Evolutionary conservation across 2,797 vertebrate genomes (phyloP).

Genomic region (Acanthurus leucopareius): DNA sequence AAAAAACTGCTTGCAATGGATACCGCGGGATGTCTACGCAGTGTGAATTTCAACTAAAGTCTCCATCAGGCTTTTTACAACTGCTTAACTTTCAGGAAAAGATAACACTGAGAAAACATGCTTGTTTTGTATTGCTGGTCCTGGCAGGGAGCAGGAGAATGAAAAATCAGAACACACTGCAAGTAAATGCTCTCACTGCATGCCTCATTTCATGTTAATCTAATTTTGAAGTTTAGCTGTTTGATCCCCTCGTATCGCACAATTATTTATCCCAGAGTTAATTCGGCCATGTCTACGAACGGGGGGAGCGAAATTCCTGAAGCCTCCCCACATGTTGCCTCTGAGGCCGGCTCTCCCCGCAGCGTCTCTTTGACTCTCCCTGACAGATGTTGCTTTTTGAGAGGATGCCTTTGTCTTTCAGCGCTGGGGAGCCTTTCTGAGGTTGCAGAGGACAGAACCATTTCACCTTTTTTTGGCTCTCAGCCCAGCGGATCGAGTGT

Average conservation of each 20-base stretch:
- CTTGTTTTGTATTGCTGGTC: slow-evolving; percentile 52
- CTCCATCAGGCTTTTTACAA: slow-evolving; percentile 31
- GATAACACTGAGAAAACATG: slow-evolving; percentile 55
- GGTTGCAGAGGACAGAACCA: slow-evolving; percentile 33
- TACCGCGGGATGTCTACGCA: slow-evolving; percentile 30
- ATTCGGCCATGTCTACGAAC: slow-evolving; percentile 27
- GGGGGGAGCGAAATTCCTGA: slow-evolving; percentile 52
- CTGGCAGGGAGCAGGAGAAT: slow-evolving; percentile 36
- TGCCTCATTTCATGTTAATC: slow-evolving; percentile 39
- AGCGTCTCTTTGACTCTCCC: slow-evolving; percentile 35
- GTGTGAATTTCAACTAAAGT: slow-evolving; percentile 51
- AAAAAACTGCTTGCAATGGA: not conserved
- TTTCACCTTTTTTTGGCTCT: slow-evolving; percentile 62
- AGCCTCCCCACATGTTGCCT: slow-evolving; percentile 51
- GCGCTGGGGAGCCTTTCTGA: slow-evolving; percentile 53
- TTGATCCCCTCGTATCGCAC: slow-evolving; percentile 45
- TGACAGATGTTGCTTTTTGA: slow-evolving; percentile 74
- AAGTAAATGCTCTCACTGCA: slow-evolving; percentile 18
- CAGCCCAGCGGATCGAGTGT: slow-evolving; percentile 15
- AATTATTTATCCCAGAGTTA: slow-evolving; percentile 51
- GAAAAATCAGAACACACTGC: slow-evolving; percentile 15
- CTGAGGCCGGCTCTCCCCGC: slow-evolving; percentile 51
- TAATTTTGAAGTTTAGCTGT: slow-evolving; percentile 28
- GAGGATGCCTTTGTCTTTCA: slow-evolving; percentile 72
- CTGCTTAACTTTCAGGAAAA: slow-evolving; percentile 57